These are phyloP conservation scores for Diplazon laetatorius DNA, from an alignment of 2,888 invertebrate species.

Conservation along the genomic window DNA sequence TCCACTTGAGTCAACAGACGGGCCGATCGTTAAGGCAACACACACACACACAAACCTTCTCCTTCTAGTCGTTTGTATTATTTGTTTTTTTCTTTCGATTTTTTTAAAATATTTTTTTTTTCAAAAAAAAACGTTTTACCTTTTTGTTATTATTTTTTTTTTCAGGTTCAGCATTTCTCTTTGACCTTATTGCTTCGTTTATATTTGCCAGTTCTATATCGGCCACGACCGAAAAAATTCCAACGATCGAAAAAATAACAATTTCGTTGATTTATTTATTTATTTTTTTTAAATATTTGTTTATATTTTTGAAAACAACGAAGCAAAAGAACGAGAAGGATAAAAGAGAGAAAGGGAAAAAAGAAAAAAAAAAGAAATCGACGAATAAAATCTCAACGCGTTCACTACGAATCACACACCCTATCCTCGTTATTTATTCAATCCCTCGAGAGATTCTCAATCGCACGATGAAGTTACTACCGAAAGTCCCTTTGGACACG, in stretches of 20 bases:
- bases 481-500: too few species aligned
- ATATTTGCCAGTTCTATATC: too few species aligned
- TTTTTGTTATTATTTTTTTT: too few species aligned
- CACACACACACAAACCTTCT: constrained; percentile 66
- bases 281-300: neutral
- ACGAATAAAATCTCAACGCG: neutral
- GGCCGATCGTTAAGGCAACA: constrained; percentile 74
- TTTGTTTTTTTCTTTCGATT: constrained; percentile 17
- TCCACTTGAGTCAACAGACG: constrained; percentile 76
- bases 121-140: too few species aligned
- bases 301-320: neutral
- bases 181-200: too few species aligned
- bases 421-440: constrained; percentile 51
- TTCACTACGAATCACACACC: neutral
- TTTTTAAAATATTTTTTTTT: constrained; percentile 4
- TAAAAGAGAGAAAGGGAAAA: neutral
- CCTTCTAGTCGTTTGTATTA: constrained; percentile 7
- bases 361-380: neutral
- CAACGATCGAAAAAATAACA: too few species aligned
- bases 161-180: too few species aligned
- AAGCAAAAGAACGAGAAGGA: constrained; percentile 27
- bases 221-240: too few species aligned
- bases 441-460: constrained; percentile 43
- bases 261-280: constrained; percentile 20
- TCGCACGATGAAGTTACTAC: too few species aligned